phyloP scores from a whole-genome alignment of 2,113 vertebrate genomes.

The Sander lucioperca region DNA sequence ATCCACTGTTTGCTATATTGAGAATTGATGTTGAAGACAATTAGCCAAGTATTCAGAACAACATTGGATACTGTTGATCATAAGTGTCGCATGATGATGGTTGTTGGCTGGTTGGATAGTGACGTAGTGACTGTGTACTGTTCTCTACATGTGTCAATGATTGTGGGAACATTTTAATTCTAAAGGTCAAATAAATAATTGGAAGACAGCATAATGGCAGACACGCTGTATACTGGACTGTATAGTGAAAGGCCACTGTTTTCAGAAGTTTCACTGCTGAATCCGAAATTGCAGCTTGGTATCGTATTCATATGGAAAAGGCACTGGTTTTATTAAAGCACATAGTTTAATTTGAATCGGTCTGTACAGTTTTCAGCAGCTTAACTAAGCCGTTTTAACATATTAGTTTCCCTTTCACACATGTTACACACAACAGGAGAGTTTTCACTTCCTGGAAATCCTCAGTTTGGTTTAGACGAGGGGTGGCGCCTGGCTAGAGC shows the following conservation, averaged over 20 bases:
- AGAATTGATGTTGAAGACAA: background rate
- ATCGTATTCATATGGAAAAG: background rate
- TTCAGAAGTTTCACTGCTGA: conserved; percentile 4
- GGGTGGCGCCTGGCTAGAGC: too few relatives aligned
- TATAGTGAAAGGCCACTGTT: conserved; percentile 3
- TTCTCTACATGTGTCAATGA: background rate
- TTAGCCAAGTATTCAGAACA: background rate
- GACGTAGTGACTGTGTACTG: background rate
- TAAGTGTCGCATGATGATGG: background rate
- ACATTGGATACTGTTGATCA: conserved; percentile 1
- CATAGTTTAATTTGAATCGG: background rate
- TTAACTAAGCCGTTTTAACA: too few relatives aligned
- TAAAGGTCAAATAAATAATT: background rate
- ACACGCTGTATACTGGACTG: background rate
- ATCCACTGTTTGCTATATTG: background rate
- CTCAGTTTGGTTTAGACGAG: too few relatives aligned
- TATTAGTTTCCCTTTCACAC: too few relatives aligned
- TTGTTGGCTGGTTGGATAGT: background rate
- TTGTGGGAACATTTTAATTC: background rate
- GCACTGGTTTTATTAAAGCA: conserved; percentile 9
- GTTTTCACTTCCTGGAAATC: too few relatives aligned
- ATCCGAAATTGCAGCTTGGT: background rate
- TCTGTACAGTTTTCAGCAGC: conserved; percentile 5
- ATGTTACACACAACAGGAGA: too few relatives aligned
- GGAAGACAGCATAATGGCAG: background rate